Base-by-base conservation (phyloP, 2,113 vertebrate genomes). In the Nannospalax galili region DNA sequence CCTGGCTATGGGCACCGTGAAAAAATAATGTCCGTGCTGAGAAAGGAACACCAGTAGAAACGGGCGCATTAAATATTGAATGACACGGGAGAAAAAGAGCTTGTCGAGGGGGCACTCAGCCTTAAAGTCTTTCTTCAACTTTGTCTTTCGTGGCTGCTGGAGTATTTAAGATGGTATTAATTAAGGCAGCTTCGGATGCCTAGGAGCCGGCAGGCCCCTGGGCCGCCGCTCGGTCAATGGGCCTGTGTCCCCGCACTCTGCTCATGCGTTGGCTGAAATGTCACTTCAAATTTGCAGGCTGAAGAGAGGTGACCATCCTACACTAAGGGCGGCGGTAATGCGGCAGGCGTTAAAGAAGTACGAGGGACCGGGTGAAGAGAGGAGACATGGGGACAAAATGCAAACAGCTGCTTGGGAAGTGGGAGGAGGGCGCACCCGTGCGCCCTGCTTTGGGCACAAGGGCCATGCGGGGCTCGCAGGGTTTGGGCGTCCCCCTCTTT, bases 21-120 rank as follows among this genome's bases (percentile, higher is more conserved):
- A 98, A 95, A 98, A 98, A 98, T 98, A 98, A 98, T 98, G 98
- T 98, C 97, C 98, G 98, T 91, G 97, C 98, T 98, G 98, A 99
- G 98, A 98, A 98, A 98, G 98, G 98, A 97, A 94, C 98, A 98
- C 98, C 98, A 98, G 98, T 98, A 97, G 98, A 98, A 98, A 97
- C 97, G 88, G 97, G 98, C 91, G 98, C 98, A 98, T 98, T 98
- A 98, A 98, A 98, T 98, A 98, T 98, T 98, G 98, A 98, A 98
- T 98, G 98, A 98, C 98, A 98, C 89, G 67, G 97, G 58, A 98
- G 97, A 96, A 97, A 98, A 98, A 98, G 97, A 98, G 98, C 97
- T 98, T 98, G 98, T 98, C 98, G 97, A 98, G 48, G 97, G 97
- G 97, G 98, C 98, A 98, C 98, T 98, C 98, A 98, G 98, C 98